phyloP scores from a whole-genome alignment of 2,888 invertebrate species.

The Marasmarcha lunaedactyla region DNA sequence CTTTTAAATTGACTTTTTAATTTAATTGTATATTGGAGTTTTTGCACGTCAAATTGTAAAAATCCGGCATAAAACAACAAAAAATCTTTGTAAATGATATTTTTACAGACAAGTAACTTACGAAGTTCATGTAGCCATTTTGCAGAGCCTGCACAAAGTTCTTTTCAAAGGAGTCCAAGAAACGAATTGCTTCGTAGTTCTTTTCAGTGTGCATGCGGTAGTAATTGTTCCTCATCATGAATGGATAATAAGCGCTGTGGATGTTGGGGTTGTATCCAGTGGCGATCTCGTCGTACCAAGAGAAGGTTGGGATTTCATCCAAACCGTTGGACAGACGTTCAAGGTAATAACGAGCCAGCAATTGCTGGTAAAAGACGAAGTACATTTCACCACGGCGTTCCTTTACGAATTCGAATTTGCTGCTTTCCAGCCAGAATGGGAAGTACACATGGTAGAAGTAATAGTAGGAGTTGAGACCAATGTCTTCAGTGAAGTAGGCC shows the following conservation, averaged over 20 bases:
- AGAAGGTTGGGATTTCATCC: constrained; percentile 71
- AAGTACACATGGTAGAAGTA: constrained; percentile 72
- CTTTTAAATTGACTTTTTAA: too few relatives aligned
- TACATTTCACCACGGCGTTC: constrained; percentile 75
- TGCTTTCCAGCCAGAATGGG: constrained; percentile 74
- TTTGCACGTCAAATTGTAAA: too few relatives aligned
- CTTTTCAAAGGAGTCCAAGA: constrained; percentile 73
- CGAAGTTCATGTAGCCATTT: constrained; percentile 72
- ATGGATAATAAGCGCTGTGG: constrained; percentile 37
- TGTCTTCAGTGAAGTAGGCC: constrained; percentile 78
- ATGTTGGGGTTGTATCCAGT: constrained; percentile 37
- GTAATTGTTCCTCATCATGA: constrained; percentile 70
- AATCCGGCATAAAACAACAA: too few relatives aligned
- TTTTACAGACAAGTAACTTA: constrained; percentile 30
- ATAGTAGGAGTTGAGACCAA: constrained; percentile 76
- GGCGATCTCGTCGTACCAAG: constrained; percentile 72
- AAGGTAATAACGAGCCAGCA: constrained; percentile 76
- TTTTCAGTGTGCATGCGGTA: constrained; percentile 69
- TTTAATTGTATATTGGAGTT: too few relatives aligned
- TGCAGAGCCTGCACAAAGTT: constrained; percentile 57
- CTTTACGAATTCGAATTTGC: constrained; percentile 52
- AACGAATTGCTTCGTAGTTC: constrained; percentile 51
- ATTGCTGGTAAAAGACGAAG: constrained; percentile 75
- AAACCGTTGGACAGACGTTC: constrained; percentile 76
- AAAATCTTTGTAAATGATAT: too few relatives aligned